phyloP scores from a whole-genome alignment of 2,113 vertebrate species.

The Petaurus breviceps region DNA sequence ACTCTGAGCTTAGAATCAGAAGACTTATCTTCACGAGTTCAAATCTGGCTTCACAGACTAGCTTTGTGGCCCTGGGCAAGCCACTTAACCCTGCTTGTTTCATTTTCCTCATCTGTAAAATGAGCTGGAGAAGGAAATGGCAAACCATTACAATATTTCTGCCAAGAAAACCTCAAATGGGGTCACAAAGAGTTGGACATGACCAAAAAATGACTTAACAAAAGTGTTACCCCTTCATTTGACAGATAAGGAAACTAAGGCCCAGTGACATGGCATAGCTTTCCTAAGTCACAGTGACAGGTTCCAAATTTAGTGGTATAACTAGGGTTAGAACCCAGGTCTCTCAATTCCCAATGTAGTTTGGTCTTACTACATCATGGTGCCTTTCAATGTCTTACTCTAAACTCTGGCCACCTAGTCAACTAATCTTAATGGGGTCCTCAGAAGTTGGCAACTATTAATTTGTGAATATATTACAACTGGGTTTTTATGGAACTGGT shows the following conservation, averaged over 20 bases:
- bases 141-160: not conserved
- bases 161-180: not conserved
- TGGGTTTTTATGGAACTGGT: slow-evolving; percentile 26
- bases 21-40: not conserved
- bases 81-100: not conserved
- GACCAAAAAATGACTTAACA: not conserved
- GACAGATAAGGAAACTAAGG: not conserved
- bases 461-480: slow-evolving; percentile 2
- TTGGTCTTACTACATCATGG: not conserved
- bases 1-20: not conserved
- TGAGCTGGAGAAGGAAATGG: not conserved
- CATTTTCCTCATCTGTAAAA: not conserved
- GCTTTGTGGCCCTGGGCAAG: not conserved
- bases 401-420: slow-evolving; percentile 26
- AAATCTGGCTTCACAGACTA: not conserved
- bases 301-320: not conserved
- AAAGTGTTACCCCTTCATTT: not conserved
- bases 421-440: slow-evolving; percentile 2
- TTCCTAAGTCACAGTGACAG: not conserved
- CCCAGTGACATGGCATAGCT: not conserved
- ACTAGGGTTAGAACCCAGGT: not conserved
- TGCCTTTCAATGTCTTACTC: slow-evolving; percentile 24
- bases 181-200: not conserved
- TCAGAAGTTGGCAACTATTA: not conserved
- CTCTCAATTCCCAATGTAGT: not conserved